Base-by-base conservation (phyloP, 2,113 vertebrate genomes). In the Amblyornis subalaris region DNA sequence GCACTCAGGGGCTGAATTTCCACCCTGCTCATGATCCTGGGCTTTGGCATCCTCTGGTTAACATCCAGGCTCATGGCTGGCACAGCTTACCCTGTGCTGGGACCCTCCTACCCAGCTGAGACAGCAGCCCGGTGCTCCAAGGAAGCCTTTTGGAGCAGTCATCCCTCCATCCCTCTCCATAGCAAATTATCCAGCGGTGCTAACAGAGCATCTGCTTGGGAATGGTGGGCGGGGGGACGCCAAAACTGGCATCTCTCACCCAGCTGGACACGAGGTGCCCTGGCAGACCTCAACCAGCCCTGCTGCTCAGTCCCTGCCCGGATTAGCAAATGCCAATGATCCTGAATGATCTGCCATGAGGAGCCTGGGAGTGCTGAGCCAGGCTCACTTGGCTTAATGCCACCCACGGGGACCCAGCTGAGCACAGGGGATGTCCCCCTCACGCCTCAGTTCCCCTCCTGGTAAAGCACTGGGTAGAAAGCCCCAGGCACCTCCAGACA, bases 181-280 rank as follows among this genome's bases (percentile, higher is more conserved):
- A 76, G 12, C 44, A 47, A 51, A 76, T 53, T 17, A 64, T 11
- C n/a, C 70, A 35, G 28, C 0, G 4, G 45, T 22, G 48, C 14
- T 76, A 47, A 70, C 8, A 9, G 51, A 75, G 40, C 42, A 64
- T 26, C 62, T 60, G 45, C 57, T 33, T 58, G 51, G 77, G 57
- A 45, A 40, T 31, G 38, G 44, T 7, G 4, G 5, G 15, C 16
- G 18, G 4, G 50, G 33, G 16, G 22, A 62, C n/a, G n/a, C 33
- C 36, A 38, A 67, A 67, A 44, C 33, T 7, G 29, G 23, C 20
- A 38, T 14, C 65, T 54, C 3, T 0, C 66, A 54, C 65, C n/a
- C 45, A 38, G 58, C 1, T 0, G 38, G 64, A 14, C 58, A 64
- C 1, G 0, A 58, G 38, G 38, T 1, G 1, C 45, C n/a, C 42